Evolutionary conservation across 2,113 vertebrate genomes (phyloP), one percentile per base, ranked within the genome.

Genomic region (Trachemys scripta): DNA sequence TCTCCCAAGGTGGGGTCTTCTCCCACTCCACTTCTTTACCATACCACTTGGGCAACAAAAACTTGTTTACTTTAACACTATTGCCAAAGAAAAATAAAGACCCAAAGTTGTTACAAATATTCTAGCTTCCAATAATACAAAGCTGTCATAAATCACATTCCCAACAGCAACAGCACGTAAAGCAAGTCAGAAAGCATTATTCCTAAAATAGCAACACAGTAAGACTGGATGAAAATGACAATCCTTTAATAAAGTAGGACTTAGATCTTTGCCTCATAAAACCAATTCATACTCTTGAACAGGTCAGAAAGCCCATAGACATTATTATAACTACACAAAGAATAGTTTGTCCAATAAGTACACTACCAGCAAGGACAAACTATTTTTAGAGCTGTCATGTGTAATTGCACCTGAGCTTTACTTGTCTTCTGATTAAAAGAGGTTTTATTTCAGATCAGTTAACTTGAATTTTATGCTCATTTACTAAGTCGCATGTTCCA

Each of bases 401-500:
- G 95, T 96, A 97, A 98, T 69, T 92, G 91, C 90, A 97, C 95
- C 95, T 94, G 91, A 97, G 90, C 91, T 96, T 98, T 98, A 98
- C 98, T 98, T 98, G 97, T 97, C 98, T 98, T 98, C 96, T 97
- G 95, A 97, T 98, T 97, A 98, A 97, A 97, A 98, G 89, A 97
- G 94, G 90, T 93, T 98, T 98, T 97, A 91, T 94, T 96, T 98
- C n/a, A 62, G 94, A 98, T 97, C 95, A 97, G 97, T 97, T 98
- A 96, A 96, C 96, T 91, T 98, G 98, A 97, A 97, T 98, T 98
- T 98, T 97, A 94, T 92, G 92, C 97, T 98, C 96, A 97, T 97
- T 98, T 98, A 95, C 90, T 96, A 96, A 97, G 95, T 98, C 94
- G 96, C 97, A 94, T 93, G 97, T 94, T 98, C 94, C 96, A 96